Conservation (phyloP, 2,888 invertebrate species). For the Priapulus caudatus region DNA sequence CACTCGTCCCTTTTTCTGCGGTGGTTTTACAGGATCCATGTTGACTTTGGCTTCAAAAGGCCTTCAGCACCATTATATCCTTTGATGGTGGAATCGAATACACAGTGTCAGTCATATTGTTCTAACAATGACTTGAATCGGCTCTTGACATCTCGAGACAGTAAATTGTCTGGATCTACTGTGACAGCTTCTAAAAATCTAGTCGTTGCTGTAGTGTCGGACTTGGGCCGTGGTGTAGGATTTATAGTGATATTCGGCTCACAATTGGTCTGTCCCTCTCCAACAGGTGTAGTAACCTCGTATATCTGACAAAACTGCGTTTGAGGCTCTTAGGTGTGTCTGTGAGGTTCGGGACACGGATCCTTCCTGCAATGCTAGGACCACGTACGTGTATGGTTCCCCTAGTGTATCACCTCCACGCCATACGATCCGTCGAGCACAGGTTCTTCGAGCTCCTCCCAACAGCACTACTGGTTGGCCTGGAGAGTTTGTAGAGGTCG, state of each 20-base stretch:
- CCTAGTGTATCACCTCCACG: background rate
- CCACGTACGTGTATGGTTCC: background rate
- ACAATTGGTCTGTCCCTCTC: no score
- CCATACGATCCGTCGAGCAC: no score
- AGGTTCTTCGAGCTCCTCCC: background rate
- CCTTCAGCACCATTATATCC: conserved; percentile 21
- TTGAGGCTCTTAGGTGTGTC: conserved; percentile 9
- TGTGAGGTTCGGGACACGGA: conserved; percentile 16
- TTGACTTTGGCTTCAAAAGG: conserved; percentile 21
- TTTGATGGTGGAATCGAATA: conserved; percentile 17
- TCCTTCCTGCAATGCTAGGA: conserved; percentile 13
- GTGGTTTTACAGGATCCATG: conserved; percentile 23
- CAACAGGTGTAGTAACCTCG: no score
- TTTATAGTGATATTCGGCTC: no score
- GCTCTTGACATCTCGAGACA: conserved; percentile 5
- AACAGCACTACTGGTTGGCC: background rate
- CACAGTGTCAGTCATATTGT: conserved; percentile 14
- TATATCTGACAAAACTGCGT: no score
- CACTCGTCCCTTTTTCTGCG: conserved; percentile 20
- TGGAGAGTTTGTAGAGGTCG: background rate
- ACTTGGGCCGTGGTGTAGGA: no score
- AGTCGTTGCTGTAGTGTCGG: conserved; percentile 16
- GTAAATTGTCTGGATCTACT: conserved; percentile 16
- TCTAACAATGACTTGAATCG: conserved; percentile 12
- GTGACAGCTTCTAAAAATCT: conserved; percentile 7